Conservation (phyloP, 2,113 vertebrate species). For the Ameiurus melas region DNA sequence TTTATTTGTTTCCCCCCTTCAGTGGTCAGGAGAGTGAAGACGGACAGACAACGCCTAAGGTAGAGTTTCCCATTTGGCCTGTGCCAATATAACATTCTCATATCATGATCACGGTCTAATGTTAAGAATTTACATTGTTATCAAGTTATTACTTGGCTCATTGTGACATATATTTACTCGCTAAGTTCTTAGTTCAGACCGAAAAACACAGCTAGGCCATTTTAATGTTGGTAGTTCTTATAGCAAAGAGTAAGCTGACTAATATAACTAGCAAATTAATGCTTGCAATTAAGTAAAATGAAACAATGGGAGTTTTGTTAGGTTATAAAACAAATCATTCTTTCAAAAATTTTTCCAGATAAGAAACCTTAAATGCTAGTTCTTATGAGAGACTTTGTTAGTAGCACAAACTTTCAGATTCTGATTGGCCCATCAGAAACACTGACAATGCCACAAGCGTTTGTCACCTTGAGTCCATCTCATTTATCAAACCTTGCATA, state of each 20-base stretch:
- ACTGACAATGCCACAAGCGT: neutral
- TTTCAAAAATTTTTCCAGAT: too few relatives aligned
- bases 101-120: neutral
- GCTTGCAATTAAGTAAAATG: neutral
- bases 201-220: neutral
- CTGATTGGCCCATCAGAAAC: neutral
- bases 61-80: slow-evolving; percentile 55
- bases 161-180: neutral
- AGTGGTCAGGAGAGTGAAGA: slow-evolving; percentile 82
- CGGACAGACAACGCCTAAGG: slow-evolving; percentile 75
- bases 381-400: neutral
- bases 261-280: neutral
- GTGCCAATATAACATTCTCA: neutral
- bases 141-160: neutral
- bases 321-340: neutral
- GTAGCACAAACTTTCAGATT: neutral
- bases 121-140: neutral
- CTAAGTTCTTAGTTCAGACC: neutral
- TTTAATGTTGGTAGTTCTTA: neutral
- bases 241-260: neutral
- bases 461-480: neutral
- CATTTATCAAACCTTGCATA: neutral
- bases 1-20: slow-evolving; percentile 16
- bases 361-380: neutral
- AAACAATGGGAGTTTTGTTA: neutral